phyloP scores from a whole-genome alignment of 2,113 vertebrate genomes.

The Chaenocephalus aceratus region DNA sequence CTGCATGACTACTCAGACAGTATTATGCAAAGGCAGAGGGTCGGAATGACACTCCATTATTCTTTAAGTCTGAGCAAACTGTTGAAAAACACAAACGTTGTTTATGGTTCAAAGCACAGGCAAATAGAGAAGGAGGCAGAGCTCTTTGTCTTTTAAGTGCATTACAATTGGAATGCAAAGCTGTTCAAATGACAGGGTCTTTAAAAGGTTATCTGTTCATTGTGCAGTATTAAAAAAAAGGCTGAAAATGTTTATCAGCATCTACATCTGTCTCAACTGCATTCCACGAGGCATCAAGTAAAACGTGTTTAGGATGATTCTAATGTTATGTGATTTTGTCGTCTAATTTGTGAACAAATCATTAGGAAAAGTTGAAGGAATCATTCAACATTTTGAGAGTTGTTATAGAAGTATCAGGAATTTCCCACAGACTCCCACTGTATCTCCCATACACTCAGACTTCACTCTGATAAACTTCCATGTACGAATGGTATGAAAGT shows the following conservation, averaged over 20 bases:
- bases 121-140: constrained; percentile 47
- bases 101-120: constrained; percentile 67
- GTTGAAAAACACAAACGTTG: constrained; percentile 55
- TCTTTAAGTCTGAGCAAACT: constrained; percentile 49
- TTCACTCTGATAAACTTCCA: not conserved
- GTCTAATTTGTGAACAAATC: not conserved
- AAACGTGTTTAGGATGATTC: not conserved
- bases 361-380: not conserved
- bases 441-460: not conserved
- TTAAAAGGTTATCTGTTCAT: constrained; percentile 42
- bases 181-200: constrained; percentile 39
- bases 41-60: constrained; percentile 57
- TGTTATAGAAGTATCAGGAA: not conserved
- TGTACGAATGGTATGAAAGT: no score
- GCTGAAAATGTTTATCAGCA: constrained; percentile 7
- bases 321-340: not conserved
- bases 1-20: constrained; percentile 49
- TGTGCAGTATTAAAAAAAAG: constrained; percentile 17
- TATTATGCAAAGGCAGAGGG: constrained; percentile 57
- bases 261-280: not conserved
- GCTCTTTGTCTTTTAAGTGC: constrained; percentile 63
- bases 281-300: not conserved
- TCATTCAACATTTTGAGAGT: not conserved
- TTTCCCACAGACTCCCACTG: not conserved
- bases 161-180: constrained; percentile 47